Percentiles rank a stretch among this genome's conserved stretches.
These are phyloP conservation scores for Ispidina lecontei DNA, from an alignment of 2,797 vertebrate species.

Conservation along the genomic window DNA sequence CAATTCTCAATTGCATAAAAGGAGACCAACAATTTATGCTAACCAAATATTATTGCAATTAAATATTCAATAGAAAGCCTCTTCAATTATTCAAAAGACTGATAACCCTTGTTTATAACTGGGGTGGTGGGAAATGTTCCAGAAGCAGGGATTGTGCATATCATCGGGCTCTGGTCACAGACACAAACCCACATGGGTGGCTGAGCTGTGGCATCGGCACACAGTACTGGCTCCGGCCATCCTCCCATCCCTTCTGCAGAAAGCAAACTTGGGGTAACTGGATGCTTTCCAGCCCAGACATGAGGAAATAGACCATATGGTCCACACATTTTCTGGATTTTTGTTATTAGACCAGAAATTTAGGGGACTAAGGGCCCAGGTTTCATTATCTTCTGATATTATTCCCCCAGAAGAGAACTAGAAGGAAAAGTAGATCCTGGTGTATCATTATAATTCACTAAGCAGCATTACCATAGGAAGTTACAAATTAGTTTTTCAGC, in stretches of 20 bases:
- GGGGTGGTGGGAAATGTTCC: slow-evolving; percentile 50
- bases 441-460: slow-evolving; percentile 13
- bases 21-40: slow-evolving; percentile 40
- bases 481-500: slow-evolving; percentile 63
- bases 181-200: not conserved
- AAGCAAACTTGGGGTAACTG: not conserved
- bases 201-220: not conserved
- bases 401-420: not conserved
- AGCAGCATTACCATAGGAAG: slow-evolving; percentile 44
- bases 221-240: not conserved
- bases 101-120: slow-evolving; percentile 59
- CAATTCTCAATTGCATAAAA: slow-evolving; percentile 42
- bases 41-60: slow-evolving; percentile 76
- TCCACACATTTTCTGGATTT: not conserved
- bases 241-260: not conserved
- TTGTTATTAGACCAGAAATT: slow-evolving; percentile 7
- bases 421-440: not conserved
- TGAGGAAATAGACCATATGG: not conserved
- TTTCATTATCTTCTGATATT: not conserved
- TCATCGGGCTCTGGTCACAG: accelerated
- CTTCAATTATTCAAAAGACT: slow-evolving; percentile 71
- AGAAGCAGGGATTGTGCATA: not conserved
- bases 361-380: slow-evolving; percentile 13
- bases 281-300: not conserved
- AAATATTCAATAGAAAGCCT: slow-evolving; percentile 72